These are phyloP conservation scores for Drosophila repleta DNA, from an alignment of 1,140 invertebrate genomes.

Conservation along the genomic window DNA sequence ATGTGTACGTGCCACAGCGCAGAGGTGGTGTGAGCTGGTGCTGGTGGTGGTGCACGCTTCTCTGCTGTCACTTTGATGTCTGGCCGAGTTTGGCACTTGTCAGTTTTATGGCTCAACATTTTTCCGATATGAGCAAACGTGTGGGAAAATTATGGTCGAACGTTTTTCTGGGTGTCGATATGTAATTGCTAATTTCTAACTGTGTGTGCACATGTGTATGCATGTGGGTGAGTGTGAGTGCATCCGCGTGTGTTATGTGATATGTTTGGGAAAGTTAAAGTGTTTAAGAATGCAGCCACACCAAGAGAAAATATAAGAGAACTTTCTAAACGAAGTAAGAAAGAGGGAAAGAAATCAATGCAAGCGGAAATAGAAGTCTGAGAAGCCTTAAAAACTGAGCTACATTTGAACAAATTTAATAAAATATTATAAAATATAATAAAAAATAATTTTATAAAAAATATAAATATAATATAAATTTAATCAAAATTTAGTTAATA, in stretches of 20 bases:
- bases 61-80: constrained; percentile 57
- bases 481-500: too few relatives aligned
- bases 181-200: constrained; percentile 67
- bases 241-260: constrained; percentile 51
- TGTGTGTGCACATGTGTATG: neutral
- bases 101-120: constrained; percentile 73
- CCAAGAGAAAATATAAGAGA: neutral
- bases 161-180: constrained; percentile 68
- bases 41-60: constrained; percentile 1
- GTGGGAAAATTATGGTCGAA: constrained; percentile 49
- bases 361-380: too few relatives aligned
- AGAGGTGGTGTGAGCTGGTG: constrained; percentile 15
- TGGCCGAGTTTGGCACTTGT: constrained; percentile 69
- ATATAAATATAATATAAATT: too few relatives aligned
- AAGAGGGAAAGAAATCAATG: too few relatives aligned
- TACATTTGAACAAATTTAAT: too few relatives aligned
- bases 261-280: constrained; percentile 47
- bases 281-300: constrained; percentile 38
- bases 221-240: neutral
- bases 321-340: neutral
- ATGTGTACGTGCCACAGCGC: constrained; percentile 75
- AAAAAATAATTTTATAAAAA: neutral
- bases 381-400: too few relatives aligned
- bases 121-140: constrained; percentile 60
- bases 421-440: neutral